Conservation (phyloP, 2,888 invertebrate genomes). For the Allolobophora icterica region DNA sequence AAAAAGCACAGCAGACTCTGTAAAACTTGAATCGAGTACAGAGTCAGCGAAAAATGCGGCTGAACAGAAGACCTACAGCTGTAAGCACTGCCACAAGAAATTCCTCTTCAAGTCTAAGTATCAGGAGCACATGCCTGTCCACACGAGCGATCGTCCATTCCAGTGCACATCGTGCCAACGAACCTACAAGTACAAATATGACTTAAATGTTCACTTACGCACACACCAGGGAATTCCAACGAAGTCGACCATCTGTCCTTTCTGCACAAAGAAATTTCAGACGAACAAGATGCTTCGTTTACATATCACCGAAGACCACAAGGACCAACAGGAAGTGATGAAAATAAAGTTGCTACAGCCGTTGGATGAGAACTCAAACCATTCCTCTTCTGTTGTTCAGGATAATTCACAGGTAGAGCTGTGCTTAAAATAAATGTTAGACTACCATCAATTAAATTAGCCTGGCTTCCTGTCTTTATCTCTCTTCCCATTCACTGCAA, state of each 20-base stretch:
- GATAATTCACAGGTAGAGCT: background rate
- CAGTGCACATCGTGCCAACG: slow-evolving; percentile 49
- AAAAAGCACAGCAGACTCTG: background rate
- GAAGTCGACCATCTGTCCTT: slow-evolving; percentile 50
- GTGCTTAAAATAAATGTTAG: background rate
- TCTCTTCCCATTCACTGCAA: background rate
- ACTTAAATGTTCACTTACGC: slow-evolving; percentile 49
- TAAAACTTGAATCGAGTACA: background rate
- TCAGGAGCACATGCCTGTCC: slow-evolving; percentile 50
- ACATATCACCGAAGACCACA: slow-evolving; percentile 47
- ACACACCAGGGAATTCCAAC: slow-evolving; percentile 51
- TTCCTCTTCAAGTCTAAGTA: slow-evolving; percentile 51
- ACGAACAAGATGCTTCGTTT: slow-evolving; percentile 48
- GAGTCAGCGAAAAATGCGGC: background rate
- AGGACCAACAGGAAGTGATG: slow-evolving; percentile 42
- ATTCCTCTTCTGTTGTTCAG: background rate
- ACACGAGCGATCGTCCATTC: slow-evolving; percentile 49
- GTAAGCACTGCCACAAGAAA: slow-evolving; percentile 48
- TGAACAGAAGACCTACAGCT: slow-evolving; percentile 45
- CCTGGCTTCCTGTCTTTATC: background rate
- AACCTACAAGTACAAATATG: slow-evolving; percentile 52
- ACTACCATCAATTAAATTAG: background rate
- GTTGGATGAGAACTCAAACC: background rate
- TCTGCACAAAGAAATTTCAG: slow-evolving; percentile 47
- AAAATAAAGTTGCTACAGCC: slow-evolving; percentile 37